These are phyloP conservation scores for Folsomia manolachei DNA, from an alignment of 2,888 invertebrate genomes.

Conservation along the genomic window DNA sequence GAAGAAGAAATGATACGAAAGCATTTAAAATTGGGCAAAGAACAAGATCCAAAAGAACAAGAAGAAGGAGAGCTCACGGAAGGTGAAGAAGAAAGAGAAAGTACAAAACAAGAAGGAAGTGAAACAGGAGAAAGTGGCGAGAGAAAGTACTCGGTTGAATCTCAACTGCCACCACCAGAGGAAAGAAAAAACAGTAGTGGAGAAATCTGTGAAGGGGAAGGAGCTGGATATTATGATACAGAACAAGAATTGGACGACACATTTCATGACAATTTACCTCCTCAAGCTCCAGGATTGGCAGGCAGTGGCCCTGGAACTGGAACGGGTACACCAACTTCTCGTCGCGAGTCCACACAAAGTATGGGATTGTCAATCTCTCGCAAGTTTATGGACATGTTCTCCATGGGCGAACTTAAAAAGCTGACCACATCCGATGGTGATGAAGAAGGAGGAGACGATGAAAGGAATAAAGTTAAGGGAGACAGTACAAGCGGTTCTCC, in stretches of 20 bases:
- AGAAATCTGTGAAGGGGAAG: neutral
- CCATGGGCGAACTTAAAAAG: slow-evolving; percentile 48
- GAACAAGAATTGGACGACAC: neutral
- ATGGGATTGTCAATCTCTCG: slow-evolving; percentile 48
- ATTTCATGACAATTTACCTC: neutral
- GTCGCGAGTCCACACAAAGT: slow-evolving; percentile 48
- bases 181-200: neutral
- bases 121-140: slow-evolving; percentile 36
- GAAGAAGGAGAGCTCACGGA: slow-evolving; percentile 58
- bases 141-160: slow-evolving; percentile 1
- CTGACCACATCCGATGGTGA: slow-evolving; percentile 52
- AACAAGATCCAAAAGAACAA: slow-evolving; percentile 26
- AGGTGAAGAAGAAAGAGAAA: neutral
- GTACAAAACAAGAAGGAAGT: slow-evolving; percentile 12
- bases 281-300: slow-evolving; percentile 1
- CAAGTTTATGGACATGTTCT: slow-evolving; percentile 50
- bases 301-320: slow-evolving; percentile 21
- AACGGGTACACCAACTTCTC: slow-evolving; percentile 31
- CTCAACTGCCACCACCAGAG: neutral
- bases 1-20: slow-evolving; percentile 36
- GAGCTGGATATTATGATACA: too few relatives aligned
- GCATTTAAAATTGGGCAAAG: slow-evolving; percentile 25
- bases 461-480: slow-evolving; percentile 3
- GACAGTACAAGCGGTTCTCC: slow-evolving; percentile 1
- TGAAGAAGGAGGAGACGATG: slow-evolving; percentile 14